phyloP scores from a whole-genome alignment of 2,888 invertebrate species.

The Blera fallax region DNA sequence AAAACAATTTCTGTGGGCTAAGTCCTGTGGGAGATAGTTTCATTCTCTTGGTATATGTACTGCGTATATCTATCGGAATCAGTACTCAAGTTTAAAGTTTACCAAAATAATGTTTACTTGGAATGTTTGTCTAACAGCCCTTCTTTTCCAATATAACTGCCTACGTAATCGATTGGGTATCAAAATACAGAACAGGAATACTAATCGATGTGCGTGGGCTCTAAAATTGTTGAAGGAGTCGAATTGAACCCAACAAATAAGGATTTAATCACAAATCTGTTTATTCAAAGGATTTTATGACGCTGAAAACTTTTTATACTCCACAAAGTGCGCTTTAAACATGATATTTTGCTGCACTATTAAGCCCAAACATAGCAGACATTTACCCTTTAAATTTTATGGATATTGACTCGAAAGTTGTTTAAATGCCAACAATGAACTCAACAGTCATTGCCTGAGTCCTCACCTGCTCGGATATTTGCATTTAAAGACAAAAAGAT shows the following conservation, averaged over 20 bases:
- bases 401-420: too few relatives aligned
- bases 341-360: too few relatives aligned
- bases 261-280: background rate
- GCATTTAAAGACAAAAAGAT: too few relatives aligned
- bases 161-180: background rate
- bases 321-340: too few relatives aligned
- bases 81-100: background rate
- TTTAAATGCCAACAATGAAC: too few relatives aligned
- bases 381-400: too few relatives aligned
- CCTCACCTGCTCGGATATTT: too few relatives aligned
- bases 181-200: background rate
- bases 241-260: background rate
- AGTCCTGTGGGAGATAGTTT: background rate
- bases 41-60: background rate
- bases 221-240: background rate
- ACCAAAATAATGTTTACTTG: background rate
- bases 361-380: too few relatives aligned
- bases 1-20: background rate
- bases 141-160: background rate
- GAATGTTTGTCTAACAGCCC: background rate
- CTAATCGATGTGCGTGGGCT: background rate
- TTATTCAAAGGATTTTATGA: too few relatives aligned
- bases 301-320: too few relatives aligned
- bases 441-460: too few relatives aligned
- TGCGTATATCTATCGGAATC: background rate